Evolutionary conservation across 2,797 vertebrate species (phyloP), one percentile per base, ranked within the genome.

Genomic region (Benthosema pterotum): DNA sequence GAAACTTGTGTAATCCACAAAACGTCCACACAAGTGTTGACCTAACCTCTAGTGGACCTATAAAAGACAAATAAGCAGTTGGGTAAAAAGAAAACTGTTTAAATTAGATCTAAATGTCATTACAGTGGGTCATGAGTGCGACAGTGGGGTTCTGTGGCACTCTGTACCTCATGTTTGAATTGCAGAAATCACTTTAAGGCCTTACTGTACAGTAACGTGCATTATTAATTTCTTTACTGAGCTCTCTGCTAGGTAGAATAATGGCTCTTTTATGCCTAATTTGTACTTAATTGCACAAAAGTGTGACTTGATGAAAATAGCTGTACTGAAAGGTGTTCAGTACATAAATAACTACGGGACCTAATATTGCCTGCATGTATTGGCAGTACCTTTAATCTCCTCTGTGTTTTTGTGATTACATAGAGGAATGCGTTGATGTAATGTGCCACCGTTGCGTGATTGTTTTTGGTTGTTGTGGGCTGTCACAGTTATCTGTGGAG

Each of bases 51-150:
- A 71, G 60, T 60, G 50, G 28, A 58, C 68, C 65, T 67, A 48
- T 59, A 47, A 77, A 72, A 74, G 47, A 62, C 47, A 76, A 69
- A 74, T 52, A 46, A 63, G 57, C n/a, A 38, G 50, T 28, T 65
- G 50, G 22, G 22, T 3, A 58, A 68, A 6, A 38, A 77, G 63
- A 75, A 76, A 48, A n/a, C n/a, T 53, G 49, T 60, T 69, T 50
- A 62, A 67, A 71, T 75, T 72, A 59, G 49, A 71, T 63, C 19
- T 17, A 38, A 77, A 83, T 72, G 56, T 45, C 62, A 55, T 70
- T 71, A 70, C 50, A 68, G 49, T 47, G 22, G 42, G 52, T 70
- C 69, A 53, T 57, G 50, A 68, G 17, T 22, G 60, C 19, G 42
- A 38, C 52, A 14, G 32, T 38, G 32, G 32, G 32, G 22, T 52